Evolutionary conservation across 2,113 vertebrate species (phyloP).

Genomic region (Sorex araneus): DNA sequence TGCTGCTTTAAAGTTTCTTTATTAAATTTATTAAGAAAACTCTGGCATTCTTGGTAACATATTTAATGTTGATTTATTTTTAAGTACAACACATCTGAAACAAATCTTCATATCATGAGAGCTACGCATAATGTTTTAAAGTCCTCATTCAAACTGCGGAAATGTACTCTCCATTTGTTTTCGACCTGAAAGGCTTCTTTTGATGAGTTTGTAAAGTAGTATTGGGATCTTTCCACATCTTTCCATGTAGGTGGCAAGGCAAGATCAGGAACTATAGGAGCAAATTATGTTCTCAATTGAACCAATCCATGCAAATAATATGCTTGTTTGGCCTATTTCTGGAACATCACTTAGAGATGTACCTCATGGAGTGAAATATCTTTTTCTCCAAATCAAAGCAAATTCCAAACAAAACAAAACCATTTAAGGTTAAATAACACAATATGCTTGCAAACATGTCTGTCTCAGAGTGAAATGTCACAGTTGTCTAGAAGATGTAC

Average conservation of each 20-base stretch:
- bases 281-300: background rate
- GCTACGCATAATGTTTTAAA: background rate
- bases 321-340: slow-evolving; percentile 60
- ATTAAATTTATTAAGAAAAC: background rate
- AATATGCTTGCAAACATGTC: slow-evolving; percentile 10
- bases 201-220: background rate
- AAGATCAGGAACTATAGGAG: background rate
- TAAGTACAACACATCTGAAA: background rate
- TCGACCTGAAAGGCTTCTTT: background rate
- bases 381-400: slow-evolving; percentile 38
- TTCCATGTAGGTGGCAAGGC: background rate
- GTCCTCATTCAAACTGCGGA: background rate
- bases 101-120: background rate
- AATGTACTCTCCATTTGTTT: background rate
- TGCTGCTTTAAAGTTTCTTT: background rate
- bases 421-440: slow-evolving; percentile 54
- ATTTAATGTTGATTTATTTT: background rate
- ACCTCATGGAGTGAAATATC: slow-evolving; percentile 59
- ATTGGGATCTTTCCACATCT: background rate
- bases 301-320: slow-evolving; percentile 45
- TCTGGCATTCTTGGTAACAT: background rate
- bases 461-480: background rate
- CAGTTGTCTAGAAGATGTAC: background rate
- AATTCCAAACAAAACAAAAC: slow-evolving; percentile 48
- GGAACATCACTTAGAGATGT: slow-evolving; percentile 52